phyloP scores from a whole-genome alignment of 2,888 invertebrate genomes.

The Alviniconcha strummeri region DNA sequence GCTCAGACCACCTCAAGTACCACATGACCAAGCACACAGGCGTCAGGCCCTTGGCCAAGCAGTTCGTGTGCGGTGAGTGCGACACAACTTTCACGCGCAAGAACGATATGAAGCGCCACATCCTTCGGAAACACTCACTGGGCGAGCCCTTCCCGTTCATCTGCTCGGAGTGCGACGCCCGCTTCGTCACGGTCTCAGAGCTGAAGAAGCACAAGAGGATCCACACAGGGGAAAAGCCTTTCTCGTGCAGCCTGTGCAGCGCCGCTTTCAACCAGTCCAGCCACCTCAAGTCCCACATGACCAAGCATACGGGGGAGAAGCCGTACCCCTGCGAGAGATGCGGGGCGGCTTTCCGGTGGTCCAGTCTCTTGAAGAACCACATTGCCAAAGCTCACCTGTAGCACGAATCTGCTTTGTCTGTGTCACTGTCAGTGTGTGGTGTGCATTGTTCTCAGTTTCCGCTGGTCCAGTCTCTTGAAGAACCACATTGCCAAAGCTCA shows the following conservation, averaged over 20 bases:
- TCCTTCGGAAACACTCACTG: not conserved
- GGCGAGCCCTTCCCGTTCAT: not conserved
- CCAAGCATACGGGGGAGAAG: conserved; percentile 32
- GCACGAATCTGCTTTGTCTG: too few species aligned
- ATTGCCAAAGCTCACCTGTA: not conserved
- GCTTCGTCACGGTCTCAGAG: not conserved
- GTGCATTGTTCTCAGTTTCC: not conserved
- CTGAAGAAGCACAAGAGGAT: conserved; percentile 32
- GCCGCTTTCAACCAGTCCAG: conserved; percentile 32
- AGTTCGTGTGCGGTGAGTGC: not conserved
- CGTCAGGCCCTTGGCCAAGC: not conserved
- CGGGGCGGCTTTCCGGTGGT: not conserved
- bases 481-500: conserved; percentile 25
- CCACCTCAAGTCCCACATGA: conserved; percentile 35
- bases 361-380: not conserved
- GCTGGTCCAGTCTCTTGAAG: conserved; percentile 30
- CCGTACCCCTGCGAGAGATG: not conserved
- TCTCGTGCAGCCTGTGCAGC: conserved; percentile 26
- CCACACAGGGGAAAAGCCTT: conserved; percentile 30
- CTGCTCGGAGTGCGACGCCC: not conserved
- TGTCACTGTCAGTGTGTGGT: too few species aligned
- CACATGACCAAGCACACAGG: not conserved
- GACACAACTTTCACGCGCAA: not conserved
- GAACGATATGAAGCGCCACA: not conserved
- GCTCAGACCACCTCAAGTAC: not conserved